Conservation (phyloP, 2,797 vertebrate genomes). For the Sphaeramia orbicularis region DNA sequence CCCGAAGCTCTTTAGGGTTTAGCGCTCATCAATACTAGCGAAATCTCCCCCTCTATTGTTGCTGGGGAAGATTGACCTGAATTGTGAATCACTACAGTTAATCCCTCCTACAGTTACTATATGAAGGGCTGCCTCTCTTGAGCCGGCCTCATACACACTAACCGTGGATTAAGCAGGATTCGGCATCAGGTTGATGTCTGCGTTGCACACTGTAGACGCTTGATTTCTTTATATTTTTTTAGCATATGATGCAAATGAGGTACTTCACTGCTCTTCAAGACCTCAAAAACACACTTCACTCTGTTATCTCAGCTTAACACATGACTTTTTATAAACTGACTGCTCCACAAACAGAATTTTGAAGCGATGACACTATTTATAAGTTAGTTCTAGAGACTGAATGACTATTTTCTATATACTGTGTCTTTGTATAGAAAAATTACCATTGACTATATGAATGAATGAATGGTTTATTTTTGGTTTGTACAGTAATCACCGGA, state of each 20-base stretch:
- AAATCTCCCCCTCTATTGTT: constrained; percentile 72
- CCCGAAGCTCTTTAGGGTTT: constrained; percentile 70
- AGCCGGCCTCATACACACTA: constrained; percentile 41
- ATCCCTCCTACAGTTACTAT: constrained; percentile 77
- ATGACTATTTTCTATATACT: too few relatives aligned
- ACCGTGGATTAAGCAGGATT: constrained; percentile 61
- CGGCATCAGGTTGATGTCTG: constrained; percentile 44
- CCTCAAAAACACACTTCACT: constrained; percentile 3
- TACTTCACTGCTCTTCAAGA: background rate
- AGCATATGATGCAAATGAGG: background rate
- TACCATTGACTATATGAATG: too few relatives aligned
- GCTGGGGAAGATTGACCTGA: constrained; percentile 79
- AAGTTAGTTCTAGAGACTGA: too few relatives aligned
- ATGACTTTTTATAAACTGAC: too few relatives aligned
- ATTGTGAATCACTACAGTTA: constrained; percentile 78
- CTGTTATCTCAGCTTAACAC: too few relatives aligned
- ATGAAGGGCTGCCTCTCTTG: constrained; percentile 63
- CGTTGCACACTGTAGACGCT: background rate
- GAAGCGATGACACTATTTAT: too few relatives aligned
- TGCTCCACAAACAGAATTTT: too few relatives aligned
- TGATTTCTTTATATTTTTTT: constrained; percentile 34
- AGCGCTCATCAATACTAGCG: constrained; percentile 70
- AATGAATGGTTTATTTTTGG: too few relatives aligned
- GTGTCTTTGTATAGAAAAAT: too few relatives aligned
- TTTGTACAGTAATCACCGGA: too few relatives aligned